Evolutionary conservation across 2,888 invertebrate genomes (phyloP), one percentile per base, ranked within the genome.

Genomic region (Agonopterix subpropinquella): DNA sequence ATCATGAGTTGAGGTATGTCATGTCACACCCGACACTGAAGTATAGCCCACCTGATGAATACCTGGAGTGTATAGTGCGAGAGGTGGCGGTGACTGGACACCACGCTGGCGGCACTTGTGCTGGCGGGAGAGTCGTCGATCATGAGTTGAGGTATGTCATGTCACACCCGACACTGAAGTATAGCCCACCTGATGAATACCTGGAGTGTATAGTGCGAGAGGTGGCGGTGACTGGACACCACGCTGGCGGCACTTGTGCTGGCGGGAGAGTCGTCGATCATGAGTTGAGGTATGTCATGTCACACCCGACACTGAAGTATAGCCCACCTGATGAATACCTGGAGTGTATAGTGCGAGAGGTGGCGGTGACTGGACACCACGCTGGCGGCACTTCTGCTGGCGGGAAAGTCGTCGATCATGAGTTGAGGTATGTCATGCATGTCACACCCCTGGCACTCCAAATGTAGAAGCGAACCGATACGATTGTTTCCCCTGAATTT

Each of bases 101-200:
- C 71, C 96, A 96, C 73, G 93, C 92, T 0, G 94, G 92, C 0
- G 96, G 96, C 9, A 95, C 93, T 0, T 94, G 94, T 65, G 90
- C 92, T 37, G 94, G 95, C 72, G 95, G 94, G 2, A 86, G 90
- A 2, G 96, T 95, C 0, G 93, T 96, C 0, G 93, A 96, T 64
- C 77, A 91, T 2, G 66, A 90, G 42, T 73, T 94, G 5, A 89
- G 91, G 94, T 93, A 37, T 18, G 18, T 18, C 18, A 18, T 18
- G 18, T 18, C 18, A 18, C 18, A 2, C 18, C 18, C 18, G 18
- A 18, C 18, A 15, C 15, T 15, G 15, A 15, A 15, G 15, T 3
- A 3, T 2, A 77, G 72, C 53, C 87, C 87, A 0, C 82, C 86
- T 4, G 84, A 91, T 49, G 80, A 80, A 4, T 94, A 90, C 64